A percentile compares a stretch with the other conserved stretches of the same genome.
These are phyloP conservation scores for Drosophila nikananu DNA, from an alignment of 1,140 invertebrate species.

Conservation along the genomic window DNA sequence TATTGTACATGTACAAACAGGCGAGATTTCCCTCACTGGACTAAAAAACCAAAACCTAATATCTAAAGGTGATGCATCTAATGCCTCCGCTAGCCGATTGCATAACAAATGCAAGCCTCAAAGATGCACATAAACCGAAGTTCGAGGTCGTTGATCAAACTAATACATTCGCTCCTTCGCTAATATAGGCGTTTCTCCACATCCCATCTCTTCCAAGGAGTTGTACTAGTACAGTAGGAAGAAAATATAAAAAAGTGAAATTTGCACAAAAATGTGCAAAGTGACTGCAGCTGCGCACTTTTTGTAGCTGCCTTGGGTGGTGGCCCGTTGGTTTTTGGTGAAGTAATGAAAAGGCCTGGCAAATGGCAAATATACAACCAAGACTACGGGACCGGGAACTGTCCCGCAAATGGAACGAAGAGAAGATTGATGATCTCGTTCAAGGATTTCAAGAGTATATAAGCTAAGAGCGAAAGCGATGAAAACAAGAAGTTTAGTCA, in stretches of 20 bases:
- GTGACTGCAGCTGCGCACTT: conserved; percentile 7
- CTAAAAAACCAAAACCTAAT: background rate
- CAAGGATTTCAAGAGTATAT: conserved; percentile 39
- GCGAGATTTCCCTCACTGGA: conserved; percentile 17
- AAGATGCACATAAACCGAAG: conserved; percentile 56
- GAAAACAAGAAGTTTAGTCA: background rate
- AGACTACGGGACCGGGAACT: background rate
- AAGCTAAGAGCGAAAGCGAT: background rate
- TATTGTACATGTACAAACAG: conserved; percentile 16
- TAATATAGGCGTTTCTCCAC: conserved; percentile 17
- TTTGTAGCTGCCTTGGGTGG: background rate
- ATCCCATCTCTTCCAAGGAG: background rate
- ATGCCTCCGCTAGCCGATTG: background rate
- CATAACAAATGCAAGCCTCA: conserved; percentile 12
- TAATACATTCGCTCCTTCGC: background rate
- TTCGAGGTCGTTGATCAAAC: conserved; percentile 73
- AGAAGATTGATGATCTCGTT: conserved; percentile 51
- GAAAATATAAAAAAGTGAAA: conserved; percentile 9
- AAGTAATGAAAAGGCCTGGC: conserved; percentile 8
- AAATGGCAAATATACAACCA: background rate
- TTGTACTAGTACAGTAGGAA: background rate
- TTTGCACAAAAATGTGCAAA: conserved; percentile 3
- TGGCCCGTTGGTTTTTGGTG: background rate
- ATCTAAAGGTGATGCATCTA: background rate
- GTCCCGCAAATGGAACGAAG: background rate